Evolutionary conservation across 2,113 vertebrate genomes (phyloP).

Genomic region (Ageneiosus marmoratus): DNA sequence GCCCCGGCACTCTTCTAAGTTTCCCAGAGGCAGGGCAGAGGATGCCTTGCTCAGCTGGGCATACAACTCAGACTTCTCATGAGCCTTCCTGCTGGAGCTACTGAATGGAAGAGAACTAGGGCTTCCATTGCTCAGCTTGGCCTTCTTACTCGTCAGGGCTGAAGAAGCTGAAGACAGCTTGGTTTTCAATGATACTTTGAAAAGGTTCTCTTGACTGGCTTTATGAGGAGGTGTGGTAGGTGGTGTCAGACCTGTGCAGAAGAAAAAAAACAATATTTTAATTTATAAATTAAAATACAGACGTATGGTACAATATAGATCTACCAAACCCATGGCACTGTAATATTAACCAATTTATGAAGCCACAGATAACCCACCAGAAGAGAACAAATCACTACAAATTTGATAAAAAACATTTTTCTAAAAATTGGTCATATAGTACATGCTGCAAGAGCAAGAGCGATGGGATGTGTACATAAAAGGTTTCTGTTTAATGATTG

Average conservation of each 20-base stretch:
- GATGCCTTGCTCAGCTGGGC: slow-evolving; percentile 92
- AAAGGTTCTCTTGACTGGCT: slow-evolving; percentile 98
- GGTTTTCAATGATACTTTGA: slow-evolving; percentile 93
- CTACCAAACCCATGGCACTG: slow-evolving; percentile 64
- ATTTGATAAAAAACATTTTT: slow-evolving; percentile 65
- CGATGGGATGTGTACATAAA: background rate
- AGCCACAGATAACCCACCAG: slow-evolving; percentile 71
- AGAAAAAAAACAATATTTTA: slow-evolving; percentile 46
- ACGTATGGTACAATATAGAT: background rate
- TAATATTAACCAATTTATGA: slow-evolving; percentile 76
- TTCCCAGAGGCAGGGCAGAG: slow-evolving; percentile 74
- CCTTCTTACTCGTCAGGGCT: slow-evolving; percentile 86
- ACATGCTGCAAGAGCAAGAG: background rate
- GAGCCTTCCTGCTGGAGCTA: slow-evolving; percentile 79
- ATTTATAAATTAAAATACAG: background rate
- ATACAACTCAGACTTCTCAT: slow-evolving; percentile 92
- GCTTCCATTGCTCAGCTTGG: slow-evolving; percentile 84
- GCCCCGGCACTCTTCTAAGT: slow-evolving; percentile 82
- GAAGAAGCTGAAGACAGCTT: slow-evolving; percentile 93
- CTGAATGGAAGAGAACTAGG: slow-evolving; percentile 77
- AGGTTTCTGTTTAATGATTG: background rate
- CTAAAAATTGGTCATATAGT: background rate
- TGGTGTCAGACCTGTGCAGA: slow-evolving; percentile 92
- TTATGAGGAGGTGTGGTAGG: slow-evolving; percentile 99
- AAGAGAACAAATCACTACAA: slow-evolving; percentile 64